These are phyloP conservation scores for Drosophila multiciliata DNA, from an alignment of 2,888 invertebrate genomes.

Conservation along the genomic window DNA sequence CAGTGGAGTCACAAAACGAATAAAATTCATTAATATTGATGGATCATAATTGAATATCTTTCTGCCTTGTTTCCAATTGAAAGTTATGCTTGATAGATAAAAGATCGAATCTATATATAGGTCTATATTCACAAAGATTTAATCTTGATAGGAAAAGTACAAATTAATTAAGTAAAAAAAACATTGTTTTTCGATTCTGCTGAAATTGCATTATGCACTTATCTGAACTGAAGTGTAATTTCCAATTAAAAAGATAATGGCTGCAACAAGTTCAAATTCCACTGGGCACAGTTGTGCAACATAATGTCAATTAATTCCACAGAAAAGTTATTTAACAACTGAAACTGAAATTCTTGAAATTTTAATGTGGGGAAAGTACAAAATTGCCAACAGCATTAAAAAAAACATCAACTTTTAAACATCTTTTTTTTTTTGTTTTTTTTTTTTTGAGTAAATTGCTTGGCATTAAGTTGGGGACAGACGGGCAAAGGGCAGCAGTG, in stretches of 20 bases:
- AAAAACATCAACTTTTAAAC: conserved; percentile 1
- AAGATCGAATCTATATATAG: background rate
- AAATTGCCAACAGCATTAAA: conserved; percentile 10
- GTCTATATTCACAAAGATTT: background rate
- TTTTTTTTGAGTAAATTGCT: conserved; percentile 15
- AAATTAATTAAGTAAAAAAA: background rate
- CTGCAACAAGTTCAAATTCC: conserved; percentile 28
- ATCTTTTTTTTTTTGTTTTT: background rate
- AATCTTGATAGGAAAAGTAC: background rate
- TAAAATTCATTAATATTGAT: conserved; percentile 42
- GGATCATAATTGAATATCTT: conserved; percentile 34
- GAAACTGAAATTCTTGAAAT: conserved; percentile 17
- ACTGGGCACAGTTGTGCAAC: conserved; percentile 3
- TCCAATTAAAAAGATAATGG: conserved; percentile 45
- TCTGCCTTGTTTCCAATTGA: background rate
- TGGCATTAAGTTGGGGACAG: conserved; percentile 32
- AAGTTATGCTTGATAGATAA: background rate
- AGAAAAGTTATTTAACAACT: background rate
- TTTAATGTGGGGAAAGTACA: conserved; percentile 34
- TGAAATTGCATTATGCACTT: conserved; percentile 5
- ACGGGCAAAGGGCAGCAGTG: background rate
- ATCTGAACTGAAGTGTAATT: conserved; percentile 6
- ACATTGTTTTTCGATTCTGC: background rate
- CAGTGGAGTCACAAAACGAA: conserved; percentile 42
- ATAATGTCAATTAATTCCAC: conserved; percentile 20